A percentile compares a stretch with the other conserved stretches of the same genome.
Evolutionary conservation across 1,140 invertebrate species (phyloP).

Genomic region (Nebria ingens): DNA sequence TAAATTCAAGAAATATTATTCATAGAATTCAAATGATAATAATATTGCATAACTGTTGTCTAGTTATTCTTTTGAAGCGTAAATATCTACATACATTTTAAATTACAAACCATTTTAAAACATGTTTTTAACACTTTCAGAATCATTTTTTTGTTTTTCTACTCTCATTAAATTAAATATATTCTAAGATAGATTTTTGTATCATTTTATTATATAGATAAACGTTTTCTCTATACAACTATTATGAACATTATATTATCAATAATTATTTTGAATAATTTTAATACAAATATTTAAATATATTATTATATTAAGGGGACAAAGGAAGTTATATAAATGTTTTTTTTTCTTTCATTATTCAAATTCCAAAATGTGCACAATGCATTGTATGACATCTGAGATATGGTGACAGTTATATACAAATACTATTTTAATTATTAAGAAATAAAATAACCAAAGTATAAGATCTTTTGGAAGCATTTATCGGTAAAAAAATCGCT

Average conservation of each 20-base stretch:
- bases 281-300: slow-evolving; percentile 5
- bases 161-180: too few species aligned
- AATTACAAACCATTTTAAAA: too few species aligned
- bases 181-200: background rate
- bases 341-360: too few species aligned
- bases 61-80: too few species aligned
- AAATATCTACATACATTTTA: too few species aligned
- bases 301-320: background rate
- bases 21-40: too few species aligned
- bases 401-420: background rate
- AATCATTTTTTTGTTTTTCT: too few species aligned
- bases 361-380: slow-evolving; percentile 31
- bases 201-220: slow-evolving; percentile 9
- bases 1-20: too few species aligned
- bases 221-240: slow-evolving; percentile 8
- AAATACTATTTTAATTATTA: background rate
- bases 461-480: background rate
- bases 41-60: too few species aligned
- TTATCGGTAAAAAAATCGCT: background rate
- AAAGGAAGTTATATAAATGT: slow-evolving; percentile 26
- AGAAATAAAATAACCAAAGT: background rate
- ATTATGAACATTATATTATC: slow-evolving; percentile 9
- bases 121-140: too few species aligned
- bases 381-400: slow-evolving; percentile 15
- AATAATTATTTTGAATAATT: slow-evolving; percentile 7